These are phyloP conservation scores for Phengaris arion DNA, from an alignment of 2,888 invertebrate species.

Conservation along the genomic window DNA sequence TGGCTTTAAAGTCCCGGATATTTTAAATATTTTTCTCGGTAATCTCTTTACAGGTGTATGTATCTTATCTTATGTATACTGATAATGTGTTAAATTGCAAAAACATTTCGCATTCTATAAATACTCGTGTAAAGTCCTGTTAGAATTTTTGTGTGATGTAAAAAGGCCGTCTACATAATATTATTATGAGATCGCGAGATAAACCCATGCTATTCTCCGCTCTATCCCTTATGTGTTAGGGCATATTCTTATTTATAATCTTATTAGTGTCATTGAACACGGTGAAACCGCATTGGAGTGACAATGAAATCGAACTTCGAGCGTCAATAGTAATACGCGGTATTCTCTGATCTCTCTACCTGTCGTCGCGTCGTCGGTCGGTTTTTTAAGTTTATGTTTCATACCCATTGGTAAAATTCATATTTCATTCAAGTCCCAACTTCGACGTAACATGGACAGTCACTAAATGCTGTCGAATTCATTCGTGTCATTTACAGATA, in stretches of 20 bases:
- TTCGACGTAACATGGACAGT: not conserved
- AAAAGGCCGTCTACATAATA: not conserved
- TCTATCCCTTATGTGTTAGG: not conserved
- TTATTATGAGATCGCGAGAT: not conserved
- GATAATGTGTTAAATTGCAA: constrained; percentile 4
- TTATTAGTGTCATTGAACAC: constrained; percentile 18
- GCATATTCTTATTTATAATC: not conserved
- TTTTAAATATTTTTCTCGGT: constrained; percentile 2
- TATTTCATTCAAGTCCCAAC: not conserved
- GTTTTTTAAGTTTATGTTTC: not conserved
- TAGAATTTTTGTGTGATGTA: constrained; percentile 17
- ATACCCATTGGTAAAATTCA: not conserved
- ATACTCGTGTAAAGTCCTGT: constrained; percentile 8
- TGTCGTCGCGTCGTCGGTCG: not conserved
- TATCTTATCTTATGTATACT: not conserved
- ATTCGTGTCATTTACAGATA: no score
- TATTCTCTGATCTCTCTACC: not conserved
- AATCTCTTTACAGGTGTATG: not conserved
- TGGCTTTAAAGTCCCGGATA: not conserved
- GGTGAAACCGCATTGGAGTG: constrained; percentile 14
- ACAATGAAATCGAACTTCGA: constrained; percentile 11
- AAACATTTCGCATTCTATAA: constrained; percentile 13
- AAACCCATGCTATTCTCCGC: not conserved
- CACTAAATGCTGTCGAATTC: no score
- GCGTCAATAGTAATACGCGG: not conserved